A percentile compares a stretch with the other conserved stretches of the same genome.
Conservation (phyloP, 2,888 invertebrate species). For the Cerceris ruficornis region DNA sequence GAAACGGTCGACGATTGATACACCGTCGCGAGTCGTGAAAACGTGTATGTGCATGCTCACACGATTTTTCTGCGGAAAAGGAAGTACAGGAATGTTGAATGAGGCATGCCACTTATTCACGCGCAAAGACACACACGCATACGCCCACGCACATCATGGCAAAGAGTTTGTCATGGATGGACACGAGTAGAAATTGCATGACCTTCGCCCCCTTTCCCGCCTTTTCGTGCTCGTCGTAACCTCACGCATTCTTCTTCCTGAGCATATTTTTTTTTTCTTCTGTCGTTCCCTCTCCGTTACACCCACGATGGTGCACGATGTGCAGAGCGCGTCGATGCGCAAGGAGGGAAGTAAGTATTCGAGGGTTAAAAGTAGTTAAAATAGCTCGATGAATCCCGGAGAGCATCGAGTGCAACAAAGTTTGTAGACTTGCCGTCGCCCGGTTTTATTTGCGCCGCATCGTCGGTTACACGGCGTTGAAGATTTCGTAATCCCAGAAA, state of each 20-base stretch:
- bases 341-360: constrained; percentile 47
- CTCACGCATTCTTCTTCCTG: constrained; percentile 16
- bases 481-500: constrained; percentile 7
- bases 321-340: constrained; percentile 16
- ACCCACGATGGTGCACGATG: constrained; percentile 7
- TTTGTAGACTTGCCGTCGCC: constrained; percentile 37
- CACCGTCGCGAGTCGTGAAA: background rate
- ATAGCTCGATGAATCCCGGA: background rate
- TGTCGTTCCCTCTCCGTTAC: constrained; percentile 4
- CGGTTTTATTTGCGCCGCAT: constrained; percentile 16
- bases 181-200: constrained; percentile 52
- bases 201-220: constrained; percentile 9
- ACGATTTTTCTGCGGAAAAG: constrained; percentile 6
- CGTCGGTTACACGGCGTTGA: constrained; percentile 15
- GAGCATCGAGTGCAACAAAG: background rate
- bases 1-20: background rate
- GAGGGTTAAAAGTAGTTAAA: background rate
- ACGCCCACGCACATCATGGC: constrained; percentile 24
- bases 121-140: constrained; percentile 16
- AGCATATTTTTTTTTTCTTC: constrained; percentile 8
- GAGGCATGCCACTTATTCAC: constrained; percentile 51
- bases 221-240: constrained; percentile 29
- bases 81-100: constrained; percentile 51
- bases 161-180: background rate
- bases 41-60: constrained; percentile 21